These are phyloP conservation scores for Diuraphis noxia DNA, from an alignment of 1,140 invertebrate genomes.

Conservation along the genomic window DNA sequence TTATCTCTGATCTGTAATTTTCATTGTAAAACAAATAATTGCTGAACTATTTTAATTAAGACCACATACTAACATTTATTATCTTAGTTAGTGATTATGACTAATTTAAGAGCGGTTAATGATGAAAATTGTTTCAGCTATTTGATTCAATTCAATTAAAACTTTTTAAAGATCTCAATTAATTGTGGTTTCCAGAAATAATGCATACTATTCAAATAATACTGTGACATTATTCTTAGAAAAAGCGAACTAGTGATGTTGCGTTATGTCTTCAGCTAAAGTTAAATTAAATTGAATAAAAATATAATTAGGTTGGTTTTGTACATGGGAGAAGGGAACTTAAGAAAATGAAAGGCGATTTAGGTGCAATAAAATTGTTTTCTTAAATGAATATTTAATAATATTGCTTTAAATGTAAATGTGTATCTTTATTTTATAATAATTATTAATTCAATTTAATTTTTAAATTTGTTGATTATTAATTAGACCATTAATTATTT, in stretches of 20 bases:
- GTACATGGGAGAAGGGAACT: slow-evolving; percentile 23
- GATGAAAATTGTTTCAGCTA: neutral
- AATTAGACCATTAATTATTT: slow-evolving; percentile 27
- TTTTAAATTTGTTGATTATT: slow-evolving; percentile 40
- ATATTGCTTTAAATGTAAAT: slow-evolving; percentile 22
- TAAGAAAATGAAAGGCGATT: slow-evolving; percentile 18
- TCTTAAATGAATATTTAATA: slow-evolving; percentile 32
- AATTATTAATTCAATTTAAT: neutral
- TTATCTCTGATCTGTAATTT: neutral
- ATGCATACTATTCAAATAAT: neutral
- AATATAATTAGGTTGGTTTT: neutral
- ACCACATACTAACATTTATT: no score
- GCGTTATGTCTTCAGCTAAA: neutral
- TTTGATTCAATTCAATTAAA: neutral
- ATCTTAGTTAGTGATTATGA: no score
- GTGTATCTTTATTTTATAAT: slow-evolving; percentile 23
- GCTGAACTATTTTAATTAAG: neutral
- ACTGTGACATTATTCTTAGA: neutral
- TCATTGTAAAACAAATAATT: neutral
- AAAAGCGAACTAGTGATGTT: neutral
- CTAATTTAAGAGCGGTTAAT: neutral
- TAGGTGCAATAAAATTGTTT: slow-evolving; percentile 44
- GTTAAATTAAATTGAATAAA: neutral
- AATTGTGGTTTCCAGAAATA: neutral
- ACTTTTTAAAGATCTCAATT: slow-evolving; percentile 13